Evolutionary conservation across 2,797 vertebrate genomes (phyloP).

Genomic region (Heterohyrax brucei): DNA sequence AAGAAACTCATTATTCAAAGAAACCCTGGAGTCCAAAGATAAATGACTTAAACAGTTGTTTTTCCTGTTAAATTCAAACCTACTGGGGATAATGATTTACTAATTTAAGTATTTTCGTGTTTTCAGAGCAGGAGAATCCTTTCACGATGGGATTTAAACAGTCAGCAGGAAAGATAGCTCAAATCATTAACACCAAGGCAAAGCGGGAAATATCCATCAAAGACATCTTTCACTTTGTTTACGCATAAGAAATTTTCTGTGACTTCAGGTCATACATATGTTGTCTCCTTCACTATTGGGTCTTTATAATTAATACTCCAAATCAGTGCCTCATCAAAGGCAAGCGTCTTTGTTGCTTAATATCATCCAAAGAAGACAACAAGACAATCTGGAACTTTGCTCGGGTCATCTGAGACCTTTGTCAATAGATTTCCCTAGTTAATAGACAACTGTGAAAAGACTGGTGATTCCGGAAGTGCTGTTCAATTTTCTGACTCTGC

Average conservation of each 20-base stretch:
- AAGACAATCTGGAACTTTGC: neutral
- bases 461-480: neutral
- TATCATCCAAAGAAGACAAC: neutral
- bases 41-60: neutral
- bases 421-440: neutral
- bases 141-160: conserved; percentile 28
- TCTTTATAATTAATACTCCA: neutral
- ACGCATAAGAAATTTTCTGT: neutral
- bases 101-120: neutral
- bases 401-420: neutral
- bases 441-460: neutral
- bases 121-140: conserved; percentile 16
- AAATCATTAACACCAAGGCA: neutral
- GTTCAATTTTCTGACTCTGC: neutral
- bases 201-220: neutral
- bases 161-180: neutral
- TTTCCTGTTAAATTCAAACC: conserved; percentile 50
- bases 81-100: neutral
- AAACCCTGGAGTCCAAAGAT: neutral
- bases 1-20: conserved; percentile 41
- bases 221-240: neutral
- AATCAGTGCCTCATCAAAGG: neutral
- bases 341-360: neutral
- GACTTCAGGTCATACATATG: neutral
- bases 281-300: neutral